Percentiles rank a stretch among this genome's conserved stretches.
These are phyloP conservation scores for Zaprionus africanus DNA, from an alignment of 1,140 invertebrate species.

Conservation along the genomic window DNA sequence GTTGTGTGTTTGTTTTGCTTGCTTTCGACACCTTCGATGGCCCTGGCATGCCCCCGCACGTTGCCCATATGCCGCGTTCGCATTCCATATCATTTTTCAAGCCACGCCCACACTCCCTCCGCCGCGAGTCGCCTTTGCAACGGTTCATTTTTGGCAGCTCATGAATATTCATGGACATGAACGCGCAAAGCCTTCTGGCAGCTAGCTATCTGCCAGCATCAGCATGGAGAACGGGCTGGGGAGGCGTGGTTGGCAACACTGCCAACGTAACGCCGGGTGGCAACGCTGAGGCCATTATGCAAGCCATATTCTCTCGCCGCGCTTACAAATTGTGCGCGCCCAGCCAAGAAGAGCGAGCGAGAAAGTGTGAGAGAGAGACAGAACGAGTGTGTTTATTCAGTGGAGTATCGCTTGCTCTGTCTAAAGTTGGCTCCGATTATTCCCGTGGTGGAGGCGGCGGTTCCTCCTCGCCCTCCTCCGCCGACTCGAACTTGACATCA, in stretches of 20 bases:
- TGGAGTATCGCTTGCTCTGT: not conserved
- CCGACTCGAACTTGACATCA: not conserved
- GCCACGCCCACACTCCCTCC: slow-evolving; percentile 20
- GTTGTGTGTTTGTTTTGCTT: slow-evolving; percentile 8
- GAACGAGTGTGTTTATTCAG: not conserved
- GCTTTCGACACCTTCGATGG: slow-evolving; percentile 37
- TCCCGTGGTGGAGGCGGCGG: not conserved
- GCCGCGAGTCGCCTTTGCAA: slow-evolving; percentile 29
- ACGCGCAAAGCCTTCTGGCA: slow-evolving; percentile 61
- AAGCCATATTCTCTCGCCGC: slow-evolving; percentile 44
- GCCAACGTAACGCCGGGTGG: not conserved
- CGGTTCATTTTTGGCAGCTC: slow-evolving; percentile 72
- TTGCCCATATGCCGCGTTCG: slow-evolving; percentile 21
- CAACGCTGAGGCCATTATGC: slow-evolving; percentile 31
- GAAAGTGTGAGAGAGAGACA: too few species aligned
- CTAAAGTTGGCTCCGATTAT: slow-evolving; percentile 19
- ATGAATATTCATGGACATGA: slow-evolving; percentile 81
- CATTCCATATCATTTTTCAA: slow-evolving; percentile 50
- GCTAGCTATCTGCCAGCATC: slow-evolving; percentile 60
- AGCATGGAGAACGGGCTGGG: slow-evolving; percentile 26
- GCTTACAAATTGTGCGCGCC: slow-evolving; percentile 36
- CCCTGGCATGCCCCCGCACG: not conserved
- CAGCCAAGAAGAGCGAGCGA: not conserved
- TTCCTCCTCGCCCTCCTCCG: not conserved
- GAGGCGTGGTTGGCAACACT: too few species aligned